phyloP scores from a whole-genome alignment of 2,888 invertebrate genomes.

The Lasius fuliginosus region DNA sequence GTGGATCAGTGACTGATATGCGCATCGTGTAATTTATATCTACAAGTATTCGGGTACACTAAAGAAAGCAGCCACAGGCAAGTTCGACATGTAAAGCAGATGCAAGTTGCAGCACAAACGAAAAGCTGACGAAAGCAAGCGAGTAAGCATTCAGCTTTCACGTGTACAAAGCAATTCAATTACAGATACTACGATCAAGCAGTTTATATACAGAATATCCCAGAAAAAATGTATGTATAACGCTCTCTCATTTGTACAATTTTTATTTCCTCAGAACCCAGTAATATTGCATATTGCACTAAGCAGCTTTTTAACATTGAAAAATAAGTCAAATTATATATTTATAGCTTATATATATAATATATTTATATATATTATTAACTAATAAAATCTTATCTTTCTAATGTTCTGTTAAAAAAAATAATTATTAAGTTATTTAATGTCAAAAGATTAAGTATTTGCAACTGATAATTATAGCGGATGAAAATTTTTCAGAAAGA shows the following conservation, averaged over 20 bases:
- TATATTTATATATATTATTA: background rate
- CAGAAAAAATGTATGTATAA: constrained; percentile 7
- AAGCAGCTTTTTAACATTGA: constrained; percentile 10
- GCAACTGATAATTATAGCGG: background rate
- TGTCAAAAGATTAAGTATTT: background rate
- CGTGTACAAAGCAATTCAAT: constrained; percentile 18
- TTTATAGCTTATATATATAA: background rate
- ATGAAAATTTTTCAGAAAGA: background rate
- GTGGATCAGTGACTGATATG: constrained; percentile 62
- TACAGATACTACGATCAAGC: constrained; percentile 32
- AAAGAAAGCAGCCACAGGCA: constrained; percentile 29
- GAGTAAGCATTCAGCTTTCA: constrained; percentile 37
- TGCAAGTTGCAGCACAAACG: constrained; percentile 42
- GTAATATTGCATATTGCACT: background rate
- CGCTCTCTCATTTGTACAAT: background rate
- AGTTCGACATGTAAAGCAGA: constrained; percentile 40
- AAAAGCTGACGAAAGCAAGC: constrained; percentile 44
- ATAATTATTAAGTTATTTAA: background rate
- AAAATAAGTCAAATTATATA: constrained; percentile 22
- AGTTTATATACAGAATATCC: constrained; percentile 52
- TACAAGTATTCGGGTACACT: constrained; percentile 20
- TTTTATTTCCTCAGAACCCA: constrained; percentile 3
- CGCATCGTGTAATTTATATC: constrained; percentile 52
- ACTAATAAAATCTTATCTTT: background rate
- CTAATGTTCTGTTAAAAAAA: background rate